phyloP scores from a whole-genome alignment of 2,797 vertebrate genomes.

The Rhabdophis nuchalis region DNA sequence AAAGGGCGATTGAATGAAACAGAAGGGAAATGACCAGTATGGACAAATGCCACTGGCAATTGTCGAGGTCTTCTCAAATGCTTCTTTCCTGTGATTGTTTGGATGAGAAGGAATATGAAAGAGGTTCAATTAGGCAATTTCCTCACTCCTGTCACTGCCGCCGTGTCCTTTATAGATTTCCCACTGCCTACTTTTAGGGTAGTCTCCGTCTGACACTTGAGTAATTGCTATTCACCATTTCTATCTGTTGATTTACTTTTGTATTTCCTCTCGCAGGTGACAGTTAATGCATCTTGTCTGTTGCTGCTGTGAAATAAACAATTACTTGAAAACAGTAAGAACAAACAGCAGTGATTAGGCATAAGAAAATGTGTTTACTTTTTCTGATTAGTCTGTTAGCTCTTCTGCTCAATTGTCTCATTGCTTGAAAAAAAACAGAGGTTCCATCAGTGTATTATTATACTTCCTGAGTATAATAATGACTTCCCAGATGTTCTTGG shows the following conservation, averaged over 20 bases:
- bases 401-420: neutral
- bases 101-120: slow-evolving; percentile 47
- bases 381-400: neutral
- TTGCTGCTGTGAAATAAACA: slow-evolving; percentile 27
- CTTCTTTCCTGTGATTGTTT: slow-evolving; percentile 43
- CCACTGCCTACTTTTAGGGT: neutral
- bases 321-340: slow-evolving; percentile 14
- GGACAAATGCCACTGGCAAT: slow-evolving; percentile 19
- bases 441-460: neutral
- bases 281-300: slow-evolving; percentile 51
- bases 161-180: slow-evolving; percentile 37
- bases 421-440: neutral
- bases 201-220: slow-evolving; percentile 46
- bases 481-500: neutral
- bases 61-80: slow-evolving; percentile 28
- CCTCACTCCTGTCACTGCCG: slow-evolving; percentile 39
- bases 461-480: neutral
- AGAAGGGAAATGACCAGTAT: neutral
- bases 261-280: slow-evolving; percentile 36
- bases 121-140: slow-evolving; percentile 30
- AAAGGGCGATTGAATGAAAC: slow-evolving; percentile 37
- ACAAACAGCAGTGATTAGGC: slow-evolving; percentile 9
- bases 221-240: slow-evolving; percentile 53
- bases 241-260: slow-evolving; percentile 52
- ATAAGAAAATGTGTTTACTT: neutral